Evolutionary conservation across 2,888 invertebrate species (phyloP).

Genomic region (Calameuta idolon): DNA sequence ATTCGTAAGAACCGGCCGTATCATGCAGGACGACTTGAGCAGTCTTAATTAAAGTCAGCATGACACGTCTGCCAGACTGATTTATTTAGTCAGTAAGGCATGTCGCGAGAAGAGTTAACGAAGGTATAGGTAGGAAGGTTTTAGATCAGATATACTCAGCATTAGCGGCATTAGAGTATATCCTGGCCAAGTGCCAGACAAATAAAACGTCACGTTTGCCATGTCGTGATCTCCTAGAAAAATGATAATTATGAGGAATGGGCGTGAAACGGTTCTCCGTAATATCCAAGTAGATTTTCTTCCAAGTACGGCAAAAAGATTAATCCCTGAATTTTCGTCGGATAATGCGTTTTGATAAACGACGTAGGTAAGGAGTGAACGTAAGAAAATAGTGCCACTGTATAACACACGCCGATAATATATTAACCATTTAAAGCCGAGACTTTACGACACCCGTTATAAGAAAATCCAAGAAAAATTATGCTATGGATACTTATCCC

Average conservation of each 20-base stretch:
- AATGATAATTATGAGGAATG: conserved; percentile 3
- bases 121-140: neutral
- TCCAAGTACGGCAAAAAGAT: neutral
- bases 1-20: neutral
- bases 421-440: neutral
- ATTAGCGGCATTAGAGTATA: neutral
- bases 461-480: neutral
- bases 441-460: neutral
- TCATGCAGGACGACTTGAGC: neutral
- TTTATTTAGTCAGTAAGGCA: neutral
- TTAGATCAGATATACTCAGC: neutral
- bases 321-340: neutral
- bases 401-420: neutral
- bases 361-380: neutral
- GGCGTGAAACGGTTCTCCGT: conserved; percentile 3
- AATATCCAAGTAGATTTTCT: conserved; percentile 4
- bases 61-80: conserved; percentile 1
- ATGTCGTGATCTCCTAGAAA: neutral
- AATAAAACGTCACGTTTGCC: conserved; percentile 5
- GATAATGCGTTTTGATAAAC: neutral
- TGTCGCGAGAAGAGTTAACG: neutral
- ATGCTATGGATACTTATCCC: neutral
- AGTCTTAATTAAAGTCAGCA: conserved; percentile 5
- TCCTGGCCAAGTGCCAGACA: neutral
- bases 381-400: neutral